phyloP scores from a whole-genome alignment of 1,140 invertebrate species.

The Drosophila mayri region DNA sequence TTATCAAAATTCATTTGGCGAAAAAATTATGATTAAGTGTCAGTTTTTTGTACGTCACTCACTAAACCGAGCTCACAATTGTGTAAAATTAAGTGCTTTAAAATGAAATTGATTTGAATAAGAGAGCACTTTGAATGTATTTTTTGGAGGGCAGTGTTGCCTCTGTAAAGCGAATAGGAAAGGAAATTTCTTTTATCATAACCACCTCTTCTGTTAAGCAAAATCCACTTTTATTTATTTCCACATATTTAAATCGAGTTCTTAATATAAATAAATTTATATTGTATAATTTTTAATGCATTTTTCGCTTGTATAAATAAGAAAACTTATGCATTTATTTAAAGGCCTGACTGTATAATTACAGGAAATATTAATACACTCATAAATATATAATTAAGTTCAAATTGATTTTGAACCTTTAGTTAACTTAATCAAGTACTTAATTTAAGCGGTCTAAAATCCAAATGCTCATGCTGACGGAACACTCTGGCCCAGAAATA shows the following conservation, averaged over 20 bases:
- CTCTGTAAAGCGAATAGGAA: background rate
- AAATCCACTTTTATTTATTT: rapidly evolving
- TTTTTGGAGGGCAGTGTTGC: background rate
- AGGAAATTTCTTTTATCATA: background rate
- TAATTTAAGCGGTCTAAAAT: conserved; percentile 26
- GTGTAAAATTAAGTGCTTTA: conserved; percentile 14
- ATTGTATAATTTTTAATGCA: too few species aligned
- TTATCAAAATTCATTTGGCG: conserved; percentile 18
- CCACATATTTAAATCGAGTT: background rate
- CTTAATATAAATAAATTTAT: background rate
- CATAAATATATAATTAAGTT: conserved; percentile 16
- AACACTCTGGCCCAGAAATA: conserved; percentile 10
- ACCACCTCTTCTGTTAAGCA: background rate
- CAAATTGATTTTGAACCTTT: conserved; percentile 22
- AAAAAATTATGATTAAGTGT: conserved; percentile 42
- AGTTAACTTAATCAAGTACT: conserved; percentile 23
- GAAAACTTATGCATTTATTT: background rate
- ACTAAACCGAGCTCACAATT: background rate
- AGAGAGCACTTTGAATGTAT: background rate
- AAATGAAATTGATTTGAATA: conserved; percentile 21
- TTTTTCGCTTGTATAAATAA: background rate
- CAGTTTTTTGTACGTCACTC: background rate
- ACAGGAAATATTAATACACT: background rate
- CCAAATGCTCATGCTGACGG: background rate
- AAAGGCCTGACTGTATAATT: background rate